A percentile compares a stretch with the other conserved stretches of the same genome.
These are phyloP conservation scores for Drosophila pectinifera DNA, from an alignment of 1,140 invertebrate genomes.

Conservation along the genomic window DNA sequence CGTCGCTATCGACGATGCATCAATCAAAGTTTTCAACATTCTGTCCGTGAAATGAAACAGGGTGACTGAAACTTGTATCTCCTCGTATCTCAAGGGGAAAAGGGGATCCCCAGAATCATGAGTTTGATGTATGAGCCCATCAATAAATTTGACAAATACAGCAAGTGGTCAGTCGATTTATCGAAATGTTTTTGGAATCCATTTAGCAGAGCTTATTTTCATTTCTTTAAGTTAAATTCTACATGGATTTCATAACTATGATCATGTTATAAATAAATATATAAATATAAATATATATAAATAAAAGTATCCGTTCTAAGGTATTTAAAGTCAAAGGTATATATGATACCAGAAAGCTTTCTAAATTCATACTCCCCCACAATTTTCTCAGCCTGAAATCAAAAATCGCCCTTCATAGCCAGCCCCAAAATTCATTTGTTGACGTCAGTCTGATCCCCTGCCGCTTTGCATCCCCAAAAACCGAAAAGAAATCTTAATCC, in stretches of 20 bases:
- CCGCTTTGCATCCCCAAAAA: constrained; percentile 21
- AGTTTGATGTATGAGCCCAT: constrained; percentile 45
- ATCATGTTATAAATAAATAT: background rate
- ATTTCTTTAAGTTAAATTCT: constrained; percentile 1
- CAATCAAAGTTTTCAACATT: constrained; percentile 64
- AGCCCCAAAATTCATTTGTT: constrained; percentile 28
- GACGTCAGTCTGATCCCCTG: constrained; percentile 25
- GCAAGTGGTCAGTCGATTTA: constrained; percentile 38
- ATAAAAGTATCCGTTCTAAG: background rate
- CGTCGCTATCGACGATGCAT: constrained; percentile 55
- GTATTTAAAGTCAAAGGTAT: background rate
- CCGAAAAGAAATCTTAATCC: constrained; percentile 47
- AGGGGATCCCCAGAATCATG: background rate
- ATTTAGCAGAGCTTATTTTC: background rate
- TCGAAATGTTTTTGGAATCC: background rate
- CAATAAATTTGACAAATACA: constrained; percentile 47
- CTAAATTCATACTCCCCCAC: background rate
- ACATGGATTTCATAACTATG: background rate
- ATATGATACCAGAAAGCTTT: background rate
- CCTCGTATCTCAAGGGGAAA: background rate
- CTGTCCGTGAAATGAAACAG: constrained; percentile 43
- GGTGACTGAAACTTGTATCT: constrained; percentile 5
- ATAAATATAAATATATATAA: no score
- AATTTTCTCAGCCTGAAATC: background rate
- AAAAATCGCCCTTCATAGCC: background rate